Percentiles rank a stretch among this genome's conserved stretches.
Evolutionary conservation across 2,113 vertebrate genomes (phyloP).

Genomic region (Solenodon paradoxus): DNA sequence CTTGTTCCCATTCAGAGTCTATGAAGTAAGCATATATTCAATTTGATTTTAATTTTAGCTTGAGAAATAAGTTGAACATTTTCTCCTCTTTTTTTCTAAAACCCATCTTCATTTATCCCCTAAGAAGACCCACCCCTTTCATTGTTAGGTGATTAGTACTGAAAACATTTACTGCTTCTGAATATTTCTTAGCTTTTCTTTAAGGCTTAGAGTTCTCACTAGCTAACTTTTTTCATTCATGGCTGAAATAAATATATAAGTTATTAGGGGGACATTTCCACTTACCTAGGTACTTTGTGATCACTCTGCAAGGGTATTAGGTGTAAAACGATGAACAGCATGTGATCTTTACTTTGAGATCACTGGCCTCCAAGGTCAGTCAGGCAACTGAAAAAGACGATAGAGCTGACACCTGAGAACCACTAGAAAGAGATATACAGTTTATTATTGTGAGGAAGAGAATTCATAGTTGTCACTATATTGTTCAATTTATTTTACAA

Average conservation of each 20-base stretch:
- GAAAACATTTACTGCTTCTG: background rate
- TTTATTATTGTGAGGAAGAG: background rate
- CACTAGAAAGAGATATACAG: background rate
- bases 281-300: background rate
- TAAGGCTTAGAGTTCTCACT: background rate
- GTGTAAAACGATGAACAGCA: background rate
- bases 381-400: background rate
- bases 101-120: background rate
- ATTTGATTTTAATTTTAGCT: background rate
- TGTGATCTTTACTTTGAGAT: background rate
- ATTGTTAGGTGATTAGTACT: background rate
- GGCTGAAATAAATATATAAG: background rate
- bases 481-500: background rate
- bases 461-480: background rate
- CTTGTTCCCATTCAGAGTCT: background rate
- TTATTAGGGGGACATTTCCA: background rate
- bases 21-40: background rate
- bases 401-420: background rate
- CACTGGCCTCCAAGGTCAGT: background rate
- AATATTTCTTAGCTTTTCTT: background rate
- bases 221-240: background rate
- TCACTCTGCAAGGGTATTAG: background rate
- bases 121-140: background rate
- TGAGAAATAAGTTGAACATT: background rate
- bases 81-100: background rate